Evolutionary conservation across 2,888 invertebrate species (phyloP), one percentile per base, ranked within the genome.

Genomic region (Hydropsyche betteni): DNA sequence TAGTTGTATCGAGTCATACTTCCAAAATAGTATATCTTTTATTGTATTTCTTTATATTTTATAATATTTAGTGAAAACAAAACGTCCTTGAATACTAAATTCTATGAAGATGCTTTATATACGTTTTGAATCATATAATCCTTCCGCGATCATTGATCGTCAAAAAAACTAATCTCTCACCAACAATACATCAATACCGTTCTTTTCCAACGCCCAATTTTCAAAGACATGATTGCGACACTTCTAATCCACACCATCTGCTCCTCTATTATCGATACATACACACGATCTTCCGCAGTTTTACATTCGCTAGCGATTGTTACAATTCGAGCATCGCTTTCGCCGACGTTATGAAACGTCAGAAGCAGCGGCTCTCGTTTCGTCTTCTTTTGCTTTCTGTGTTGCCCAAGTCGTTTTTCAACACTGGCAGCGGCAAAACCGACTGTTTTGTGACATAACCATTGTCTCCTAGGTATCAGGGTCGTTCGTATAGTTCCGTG

Each of bases 281-380:
- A 16, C 55, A 16, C 55, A 55, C 55, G 4, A 64, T 24, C 24
- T 1, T 1, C 24, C 24, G 2, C 55, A 16, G 36, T 64, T 36
- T 64, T 33, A 64, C 64, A 64, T 36, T 64, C 24, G 24, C 10
- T 64, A 64, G 64, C 36, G 34, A 64, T 36, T 64, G 64, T 64
- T 64, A 64, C 64, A 64, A 64, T 64, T 55, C 34, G 64, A 64
- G 64, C 64, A 64, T 64, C 64, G 64, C 64, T 64, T 64, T 64
- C 64, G 64, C 36, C 64, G 64, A 36, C 64, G 36, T 64, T 64
- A 34, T 12, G 64, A 64, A 64, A 64, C 36, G n/a, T 64, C 55
- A 55, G 5, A 16, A 55, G 8, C 55, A 24, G 24, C 61, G 61
- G 33, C 61, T 61, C n/a, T 24, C 34, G 7, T 64, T 36, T 64